Evolutionary conservation across 2,888 invertebrate genomes (phyloP).

Genomic region (Leptura quadrifasciata): DNA sequence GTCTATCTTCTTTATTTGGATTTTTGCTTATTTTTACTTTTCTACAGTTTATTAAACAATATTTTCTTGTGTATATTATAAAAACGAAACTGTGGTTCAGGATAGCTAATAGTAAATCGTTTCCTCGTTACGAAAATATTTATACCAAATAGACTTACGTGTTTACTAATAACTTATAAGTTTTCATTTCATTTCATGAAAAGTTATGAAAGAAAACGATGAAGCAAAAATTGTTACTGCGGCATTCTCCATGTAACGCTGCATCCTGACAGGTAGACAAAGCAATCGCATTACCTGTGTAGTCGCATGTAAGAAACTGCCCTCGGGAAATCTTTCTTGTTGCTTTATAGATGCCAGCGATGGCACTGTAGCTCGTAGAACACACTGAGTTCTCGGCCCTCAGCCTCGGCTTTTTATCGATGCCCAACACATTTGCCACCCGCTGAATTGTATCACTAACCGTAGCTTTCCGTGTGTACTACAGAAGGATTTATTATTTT

Average conservation of each 20-base stretch:
- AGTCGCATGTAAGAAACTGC: constrained; percentile 41
- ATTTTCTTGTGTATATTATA: too few relatives aligned
- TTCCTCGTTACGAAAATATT: too few relatives aligned
- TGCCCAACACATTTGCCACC: constrained; percentile 10
- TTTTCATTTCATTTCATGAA: neutral
- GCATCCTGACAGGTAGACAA: constrained; percentile 37
- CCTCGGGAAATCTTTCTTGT: constrained; percentile 42
- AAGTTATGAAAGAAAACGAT: neutral
- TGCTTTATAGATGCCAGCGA: constrained; percentile 13
- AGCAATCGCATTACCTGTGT: constrained; percentile 37
- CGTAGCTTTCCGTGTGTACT: neutral
- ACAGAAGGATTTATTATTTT: constrained; percentile 2
- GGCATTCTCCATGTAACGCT: constrained; percentile 26
- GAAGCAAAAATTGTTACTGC: neutral
- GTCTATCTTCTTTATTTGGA: too few relatives aligned
- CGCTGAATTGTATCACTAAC: constrained; percentile 11
- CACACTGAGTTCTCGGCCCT: neutral
- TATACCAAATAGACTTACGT: neutral
- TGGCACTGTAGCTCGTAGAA: neutral
- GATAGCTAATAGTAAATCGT: too few relatives aligned
- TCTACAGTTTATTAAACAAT: too few relatives aligned
- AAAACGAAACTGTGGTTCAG: too few relatives aligned
- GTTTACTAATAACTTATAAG: neutral
- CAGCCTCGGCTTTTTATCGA: constrained; percentile 23
- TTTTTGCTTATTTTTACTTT: too few relatives aligned